phyloP scores from a whole-genome alignment of 2,113 vertebrate species.

The Dermatemys mawii region DNA sequence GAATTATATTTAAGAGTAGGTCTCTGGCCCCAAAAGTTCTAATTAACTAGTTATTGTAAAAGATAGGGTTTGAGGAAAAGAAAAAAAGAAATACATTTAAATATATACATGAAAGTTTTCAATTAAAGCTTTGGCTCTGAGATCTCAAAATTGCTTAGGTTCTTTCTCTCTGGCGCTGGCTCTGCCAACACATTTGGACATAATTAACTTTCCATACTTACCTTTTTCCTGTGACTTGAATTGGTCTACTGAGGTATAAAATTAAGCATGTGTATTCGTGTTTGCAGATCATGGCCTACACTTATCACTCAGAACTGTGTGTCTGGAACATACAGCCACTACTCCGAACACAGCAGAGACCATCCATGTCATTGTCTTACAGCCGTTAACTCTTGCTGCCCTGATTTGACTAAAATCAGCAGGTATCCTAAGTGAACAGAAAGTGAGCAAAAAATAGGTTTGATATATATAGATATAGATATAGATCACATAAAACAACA shows the following conservation, averaged over 20 bases:
- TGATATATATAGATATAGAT: not conserved
- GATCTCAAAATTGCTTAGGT: not conserved
- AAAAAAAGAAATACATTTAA: not conserved
- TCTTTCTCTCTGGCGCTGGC: not conserved
- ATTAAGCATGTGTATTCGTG: not conserved
- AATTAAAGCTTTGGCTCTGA: not conserved
- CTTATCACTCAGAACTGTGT: not conserved
- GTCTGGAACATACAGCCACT: not conserved
- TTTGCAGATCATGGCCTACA: not conserved
- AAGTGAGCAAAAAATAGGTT: not conserved
- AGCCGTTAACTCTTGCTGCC: not conserved
- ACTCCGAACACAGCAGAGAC: not conserved
- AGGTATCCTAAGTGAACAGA: not conserved
- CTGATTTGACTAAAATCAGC: not conserved
- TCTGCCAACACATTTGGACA: not conserved
- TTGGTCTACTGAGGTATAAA: not conserved
- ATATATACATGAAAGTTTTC: not conserved
- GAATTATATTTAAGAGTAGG: not conserved
- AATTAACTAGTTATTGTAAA: rapidly evolving
- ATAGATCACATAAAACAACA: too few relatives aligned
- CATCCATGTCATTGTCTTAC: rapidly evolving
- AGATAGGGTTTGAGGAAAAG: not conserved
- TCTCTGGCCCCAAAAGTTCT: not conserved
- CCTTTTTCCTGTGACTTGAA: rapidly evolving
- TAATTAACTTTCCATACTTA: not conserved